Percentiles rank a stretch among this genome's conserved stretches.
phyloP scores from a whole-genome alignment of 2,113 vertebrate species.

The Paratilapia polleni region DNA sequence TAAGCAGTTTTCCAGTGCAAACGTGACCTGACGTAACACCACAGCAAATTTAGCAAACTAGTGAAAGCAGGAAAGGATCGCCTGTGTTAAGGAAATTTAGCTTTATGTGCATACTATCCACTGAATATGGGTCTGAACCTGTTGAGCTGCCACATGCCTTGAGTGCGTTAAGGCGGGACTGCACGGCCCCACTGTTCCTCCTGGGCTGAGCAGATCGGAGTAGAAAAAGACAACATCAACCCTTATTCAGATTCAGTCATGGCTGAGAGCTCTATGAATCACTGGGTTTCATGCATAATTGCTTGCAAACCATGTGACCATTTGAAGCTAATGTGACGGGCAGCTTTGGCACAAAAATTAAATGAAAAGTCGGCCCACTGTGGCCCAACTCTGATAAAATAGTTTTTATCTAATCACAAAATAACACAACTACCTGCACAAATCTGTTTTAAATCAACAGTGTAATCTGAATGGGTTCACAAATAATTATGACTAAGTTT shows the following conservation, averaged over 20 bases:
- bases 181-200: constrained; percentile 19
- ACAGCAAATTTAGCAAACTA: background rate
- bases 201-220: background rate
- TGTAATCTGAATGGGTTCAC: background rate
- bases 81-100: background rate
- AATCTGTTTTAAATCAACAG: background rate
- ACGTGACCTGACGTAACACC: background rate
- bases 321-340: background rate
- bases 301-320: constrained; percentile 3
- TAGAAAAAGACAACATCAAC: background rate
- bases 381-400: background rate
- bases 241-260: constrained; percentile 15
- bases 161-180: background rate
- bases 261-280: background rate
- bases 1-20: constrained; percentile 4
- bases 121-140: constrained; percentile 21
- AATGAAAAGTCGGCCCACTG: constrained; percentile 2
- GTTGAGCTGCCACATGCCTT: constrained; percentile 30
- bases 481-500: background rate
- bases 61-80: background rate
- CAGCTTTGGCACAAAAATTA: background rate
- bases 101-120: background rate
- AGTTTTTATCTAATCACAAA: background rate
- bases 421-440: background rate
- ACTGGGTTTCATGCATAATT: background rate